phyloP scores from a whole-genome alignment of 2,113 vertebrate genomes.

The Urocitellus parryii region DNA sequence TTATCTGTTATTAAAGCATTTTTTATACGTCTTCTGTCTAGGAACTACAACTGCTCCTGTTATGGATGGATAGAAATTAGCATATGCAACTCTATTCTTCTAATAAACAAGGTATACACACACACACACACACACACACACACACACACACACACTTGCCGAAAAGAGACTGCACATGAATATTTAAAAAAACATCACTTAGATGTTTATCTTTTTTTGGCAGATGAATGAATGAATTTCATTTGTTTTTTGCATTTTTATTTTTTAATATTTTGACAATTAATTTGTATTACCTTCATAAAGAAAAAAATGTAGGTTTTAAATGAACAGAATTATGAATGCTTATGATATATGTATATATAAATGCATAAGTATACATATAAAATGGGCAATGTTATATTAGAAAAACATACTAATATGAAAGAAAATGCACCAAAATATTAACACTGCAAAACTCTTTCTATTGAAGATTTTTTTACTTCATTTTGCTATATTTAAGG shows the following conservation, averaged over 20 bases:
- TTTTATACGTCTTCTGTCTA: not conserved
- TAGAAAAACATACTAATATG: not conserved
- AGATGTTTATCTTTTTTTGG: not conserved
- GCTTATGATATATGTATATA: not conserved
- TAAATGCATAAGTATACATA: not conserved
- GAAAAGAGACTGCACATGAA: not conserved
- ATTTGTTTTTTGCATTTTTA: conserved; percentile 11
- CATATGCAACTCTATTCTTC: not conserved
- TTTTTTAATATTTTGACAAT: not conserved
- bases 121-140: too few species aligned
- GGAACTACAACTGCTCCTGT: not conserved
- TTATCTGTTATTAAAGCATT: conserved; percentile 50
- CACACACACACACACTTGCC: too few species aligned
- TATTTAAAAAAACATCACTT: not conserved
- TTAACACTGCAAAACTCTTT: not conserved
- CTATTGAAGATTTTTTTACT: not conserved
- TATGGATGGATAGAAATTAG: conserved; percentile 12
- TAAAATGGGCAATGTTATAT: not conserved
- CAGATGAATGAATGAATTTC: not conserved
- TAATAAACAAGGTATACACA: not conserved
- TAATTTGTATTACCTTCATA: not conserved
- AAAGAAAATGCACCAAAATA: not conserved
- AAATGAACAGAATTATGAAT: not conserved
- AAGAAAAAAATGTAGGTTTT: not conserved
- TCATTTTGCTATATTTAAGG: not conserved